Conservation (phyloP, 2,888 invertebrate species). For the Sussaba pulchella region DNA sequence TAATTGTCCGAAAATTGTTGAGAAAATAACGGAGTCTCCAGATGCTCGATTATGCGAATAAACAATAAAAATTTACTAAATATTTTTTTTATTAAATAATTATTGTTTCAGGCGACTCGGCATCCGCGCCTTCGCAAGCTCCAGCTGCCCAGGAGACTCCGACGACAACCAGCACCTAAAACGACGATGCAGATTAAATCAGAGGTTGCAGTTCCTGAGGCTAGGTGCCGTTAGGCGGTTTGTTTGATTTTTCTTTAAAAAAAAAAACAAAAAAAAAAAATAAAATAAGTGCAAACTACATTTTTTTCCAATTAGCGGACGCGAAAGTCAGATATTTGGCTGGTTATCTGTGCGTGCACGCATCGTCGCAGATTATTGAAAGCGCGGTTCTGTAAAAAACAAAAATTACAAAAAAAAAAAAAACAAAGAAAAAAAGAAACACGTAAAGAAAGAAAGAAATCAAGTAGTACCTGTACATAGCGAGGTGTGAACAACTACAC, state of each 20-base stretch:
- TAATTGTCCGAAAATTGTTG: too few relatives aligned
- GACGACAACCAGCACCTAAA: conserved; percentile 76
- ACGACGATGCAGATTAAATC: conserved; percentile 70
- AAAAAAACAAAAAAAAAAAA: too few relatives aligned
- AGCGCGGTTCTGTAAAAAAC: conserved; percentile 77
- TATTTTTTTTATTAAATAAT: neutral
- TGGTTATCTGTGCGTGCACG: neutral
- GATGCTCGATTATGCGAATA: neutral
- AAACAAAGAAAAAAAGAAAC: conserved; percentile 70
- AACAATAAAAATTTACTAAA: neutral
- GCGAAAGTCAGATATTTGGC: conserved; percentile 61
- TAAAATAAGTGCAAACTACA: too few relatives aligned
- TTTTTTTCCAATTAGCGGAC: conserved; percentile 67
- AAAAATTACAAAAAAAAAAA: conserved; percentile 42
- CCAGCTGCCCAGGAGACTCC: conserved; percentile 81
- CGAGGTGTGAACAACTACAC: conserved; percentile 82
- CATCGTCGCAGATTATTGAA: conserved; percentile 38
- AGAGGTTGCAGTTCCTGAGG: conserved; percentile 83
- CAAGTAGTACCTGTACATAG: conserved; percentile 84
- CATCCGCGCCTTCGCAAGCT: conserved; percentile 81
- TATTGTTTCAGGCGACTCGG: conserved; percentile 79
- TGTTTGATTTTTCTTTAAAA: conserved; percentile 73
- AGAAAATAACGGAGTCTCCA: too few relatives aligned
- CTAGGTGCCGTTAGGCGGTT: conserved; percentile 79
- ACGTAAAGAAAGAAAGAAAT: conserved; percentile 71